Evolutionary conservation across 2,888 invertebrate genomes (phyloP).

Genomic region (Muscina levida): DNA sequence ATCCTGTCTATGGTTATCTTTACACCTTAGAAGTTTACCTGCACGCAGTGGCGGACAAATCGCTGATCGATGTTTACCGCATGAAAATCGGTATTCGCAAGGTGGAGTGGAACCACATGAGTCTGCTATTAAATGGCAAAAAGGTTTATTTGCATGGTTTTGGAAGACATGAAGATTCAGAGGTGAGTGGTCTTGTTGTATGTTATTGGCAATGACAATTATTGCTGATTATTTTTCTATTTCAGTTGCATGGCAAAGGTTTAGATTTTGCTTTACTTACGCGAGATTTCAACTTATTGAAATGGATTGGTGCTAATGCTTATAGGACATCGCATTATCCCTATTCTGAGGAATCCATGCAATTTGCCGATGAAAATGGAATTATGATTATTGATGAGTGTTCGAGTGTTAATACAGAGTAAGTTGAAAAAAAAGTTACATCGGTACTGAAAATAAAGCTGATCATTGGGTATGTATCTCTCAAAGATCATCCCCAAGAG

Average conservation of each 20-base stretch:
- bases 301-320: slow-evolving; percentile 97
- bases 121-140: slow-evolving; percentile 88
- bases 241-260: slow-evolving; percentile 94
- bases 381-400: slow-evolving; percentile 97
- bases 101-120: slow-evolving; percentile 87
- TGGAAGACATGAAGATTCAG: slow-evolving; percentile 97
- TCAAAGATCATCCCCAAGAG: too few relatives aligned
- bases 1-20: slow-evolving; percentile 88
- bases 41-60: slow-evolving; percentile 68
- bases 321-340: slow-evolving; percentile 99
- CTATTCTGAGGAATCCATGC: slow-evolving; percentile 98
- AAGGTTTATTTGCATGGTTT: slow-evolving; percentile 95
- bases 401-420: slow-evolving; percentile 94
- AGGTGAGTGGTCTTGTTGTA: slow-evolving; percentile 81
- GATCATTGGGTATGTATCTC: not conserved
- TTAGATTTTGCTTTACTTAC: slow-evolving; percentile 92
- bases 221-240: slow-evolving; percentile 11
- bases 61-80: slow-evolving; percentile 87
- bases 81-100: slow-evolving; percentile 93
- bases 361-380: slow-evolving; percentile 94
- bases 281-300: slow-evolving; percentile 94
- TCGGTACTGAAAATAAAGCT: not conserved
- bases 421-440: too few relatives aligned
- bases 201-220: not conserved
- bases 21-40: slow-evolving; percentile 87